Base-by-base conservation (phyloP, 2,797 vertebrate genomes). In the Periophthalmus magnuspinnatus region DNA sequence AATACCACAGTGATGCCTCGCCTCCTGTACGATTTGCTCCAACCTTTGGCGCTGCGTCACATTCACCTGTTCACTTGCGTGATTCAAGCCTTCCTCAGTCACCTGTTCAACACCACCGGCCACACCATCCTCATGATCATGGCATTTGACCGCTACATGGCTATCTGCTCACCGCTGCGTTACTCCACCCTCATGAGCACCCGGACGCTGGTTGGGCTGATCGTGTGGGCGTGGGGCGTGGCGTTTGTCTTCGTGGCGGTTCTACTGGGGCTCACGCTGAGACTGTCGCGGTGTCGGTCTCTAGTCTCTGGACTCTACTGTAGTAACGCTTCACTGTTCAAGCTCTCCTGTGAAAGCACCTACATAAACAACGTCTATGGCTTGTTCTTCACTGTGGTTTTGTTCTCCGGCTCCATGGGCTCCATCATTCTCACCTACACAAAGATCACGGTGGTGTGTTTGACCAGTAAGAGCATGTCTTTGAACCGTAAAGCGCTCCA, bases 41-140 rank as follows among this genome's bases (percentile, higher is more conserved):
- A 1, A 14, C 80, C 78, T 9, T 91, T 91, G 2, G 82, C 91
- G 0, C 90, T 91, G 19, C 88, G 89, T 13, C 79, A 90, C 66
- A 95, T 95, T 0, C 88, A 85, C 54, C 95, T 94, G 0, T 82
- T 85, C 0, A 82, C 86, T 14, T 96, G 94, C 80, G 10, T 95
- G 0, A 54, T 91, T 0, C 95, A 96, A 78, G 94, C 95, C 78
- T 95, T 94, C 77, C 84, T 90, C 28, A 80, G 86, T 19, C 93
- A 94, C 0, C 88, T 92, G 36, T 91, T 90, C 24, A 89, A 86
- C 24, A 90, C 93, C 0, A 80, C 88, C 0, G 88, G 91, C 0
- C 93, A 94, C 0, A 92, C 92, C 0, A 81, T 95, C 1, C 84
- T 96, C 70, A 85, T 95, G 83, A 93, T 93, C 2, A 95, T 95